These are phyloP conservation scores for Apostichopus californicus DNA, from an alignment of 35 echinoderm and acorn worm species.

Conservation along the genomic window DNA sequence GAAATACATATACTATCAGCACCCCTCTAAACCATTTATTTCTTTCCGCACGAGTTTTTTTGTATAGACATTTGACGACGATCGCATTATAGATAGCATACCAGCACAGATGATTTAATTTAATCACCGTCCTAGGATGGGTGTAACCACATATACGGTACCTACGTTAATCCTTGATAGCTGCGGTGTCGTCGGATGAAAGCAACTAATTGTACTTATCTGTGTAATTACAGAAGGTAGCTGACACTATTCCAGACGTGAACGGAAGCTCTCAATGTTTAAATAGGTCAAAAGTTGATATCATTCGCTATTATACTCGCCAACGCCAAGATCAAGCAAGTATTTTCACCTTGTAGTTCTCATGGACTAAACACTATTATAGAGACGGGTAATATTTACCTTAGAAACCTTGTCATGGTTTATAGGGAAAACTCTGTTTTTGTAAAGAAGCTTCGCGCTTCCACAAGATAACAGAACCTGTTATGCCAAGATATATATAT, in stretches of 20 bases:
- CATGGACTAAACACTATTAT: neutral
- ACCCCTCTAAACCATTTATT: too few relatives aligned
- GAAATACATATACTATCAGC: too few relatives aligned
- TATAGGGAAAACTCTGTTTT: conserved; percentile 23
- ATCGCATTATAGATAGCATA: too few relatives aligned
- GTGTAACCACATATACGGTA: neutral
- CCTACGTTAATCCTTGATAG: neutral
- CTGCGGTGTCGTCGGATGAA: neutral
- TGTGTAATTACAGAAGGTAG: conserved; percentile 14
- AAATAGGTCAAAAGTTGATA: conserved; percentile 26
- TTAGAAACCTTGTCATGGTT: conserved; percentile 14
- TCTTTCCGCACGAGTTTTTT: too few relatives aligned
- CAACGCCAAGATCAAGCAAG: conserved; percentile 6
- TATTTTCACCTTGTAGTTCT: conserved; percentile 8
- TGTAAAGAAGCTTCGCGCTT: conserved; percentile 24
- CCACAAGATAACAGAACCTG: conserved; percentile 33
- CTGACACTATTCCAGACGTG: conserved; percentile 12
- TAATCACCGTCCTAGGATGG: neutral
- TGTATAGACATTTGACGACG: too few relatives aligned
- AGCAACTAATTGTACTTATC: conserved; percentile 9
- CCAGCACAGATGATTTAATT: too few relatives aligned
- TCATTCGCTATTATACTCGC: neutral
- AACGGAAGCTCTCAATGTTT: neutral
- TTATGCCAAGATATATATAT: too few relatives aligned
- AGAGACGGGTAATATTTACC: conserved; percentile 15